Percentiles rank a stretch among this genome's conserved stretches.
phyloP scores from a whole-genome alignment of 2,888 invertebrate species.

The Ornithoptera priamus region DNA sequence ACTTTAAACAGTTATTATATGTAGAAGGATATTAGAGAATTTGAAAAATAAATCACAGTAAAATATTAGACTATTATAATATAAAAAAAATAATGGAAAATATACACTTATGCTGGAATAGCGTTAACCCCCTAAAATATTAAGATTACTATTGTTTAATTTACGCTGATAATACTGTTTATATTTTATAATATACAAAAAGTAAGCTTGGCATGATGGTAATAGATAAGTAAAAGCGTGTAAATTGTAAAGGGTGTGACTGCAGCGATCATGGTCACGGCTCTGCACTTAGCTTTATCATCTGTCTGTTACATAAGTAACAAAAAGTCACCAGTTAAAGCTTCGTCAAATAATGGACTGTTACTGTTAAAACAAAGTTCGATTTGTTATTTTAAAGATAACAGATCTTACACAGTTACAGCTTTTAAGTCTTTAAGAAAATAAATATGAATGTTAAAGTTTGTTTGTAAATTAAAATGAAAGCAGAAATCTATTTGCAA shows the following conservation, averaged over 20 bases:
- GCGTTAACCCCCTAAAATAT: not conserved
- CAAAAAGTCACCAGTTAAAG: not conserved
- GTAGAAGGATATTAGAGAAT: no score
- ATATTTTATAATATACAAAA: not conserved
- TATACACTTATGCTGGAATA: no score
- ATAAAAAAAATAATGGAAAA: no score
- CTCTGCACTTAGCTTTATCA: slow-evolving; percentile 35
- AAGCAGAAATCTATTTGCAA: slow-evolving; percentile 40
- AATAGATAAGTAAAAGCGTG: slow-evolving; percentile 16
- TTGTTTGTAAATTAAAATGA: slow-evolving; percentile 29
- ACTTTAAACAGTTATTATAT: no score
- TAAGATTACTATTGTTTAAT: not conserved
- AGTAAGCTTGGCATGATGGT: not conserved
- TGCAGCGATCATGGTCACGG: slow-evolving; percentile 45
- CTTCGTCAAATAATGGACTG: not conserved
- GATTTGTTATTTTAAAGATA: no score
- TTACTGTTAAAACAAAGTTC: no score
- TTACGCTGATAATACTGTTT: not conserved
- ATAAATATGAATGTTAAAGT: not conserved
- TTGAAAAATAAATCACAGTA: no score
- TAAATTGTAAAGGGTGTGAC: slow-evolving; percentile 46
- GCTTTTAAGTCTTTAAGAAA: not conserved
- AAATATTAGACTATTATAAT: no score
- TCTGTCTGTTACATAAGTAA: slow-evolving; percentile 24
- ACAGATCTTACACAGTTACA: no score